These are phyloP conservation scores for Phrynosoma blainvillii DNA, from an alignment of 2,113 vertebrate species.

Conservation along the genomic window DNA sequence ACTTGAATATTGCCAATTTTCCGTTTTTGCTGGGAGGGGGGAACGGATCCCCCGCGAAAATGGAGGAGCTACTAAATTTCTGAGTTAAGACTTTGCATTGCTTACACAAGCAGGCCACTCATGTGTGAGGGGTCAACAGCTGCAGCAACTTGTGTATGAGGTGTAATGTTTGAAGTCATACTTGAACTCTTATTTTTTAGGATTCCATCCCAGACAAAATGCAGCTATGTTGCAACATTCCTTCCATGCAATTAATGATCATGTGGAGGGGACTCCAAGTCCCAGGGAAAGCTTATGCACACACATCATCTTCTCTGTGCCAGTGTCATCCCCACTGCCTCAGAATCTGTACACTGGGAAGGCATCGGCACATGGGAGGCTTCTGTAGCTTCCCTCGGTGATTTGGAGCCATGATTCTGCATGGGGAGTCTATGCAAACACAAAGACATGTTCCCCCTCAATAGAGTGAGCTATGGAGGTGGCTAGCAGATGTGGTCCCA, in stretches of 20 bases:
- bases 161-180: background rate
- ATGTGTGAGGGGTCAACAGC: background rate
- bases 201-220: background rate
- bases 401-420: background rate
- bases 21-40: too few relatives aligned
- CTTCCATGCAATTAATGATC: background rate
- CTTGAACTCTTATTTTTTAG: slow-evolving; percentile 8
- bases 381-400: background rate
- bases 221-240: too few relatives aligned
- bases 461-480: background rate
- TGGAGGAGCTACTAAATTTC: too few relatives aligned
- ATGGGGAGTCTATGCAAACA: background rate
- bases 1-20: too few relatives aligned
- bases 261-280: background rate
- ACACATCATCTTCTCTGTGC: too few relatives aligned
- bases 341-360: background rate
- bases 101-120: background rate
- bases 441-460: background rate
- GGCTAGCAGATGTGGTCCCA: background rate
- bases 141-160: background rate
- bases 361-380: background rate
- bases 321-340: background rate
- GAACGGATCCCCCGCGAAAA: too few relatives aligned
- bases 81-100: background rate
- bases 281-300: background rate